Evolutionary conservation across 2,888 invertebrate species (phyloP).

Genomic region (Clostera curtula): DNA sequence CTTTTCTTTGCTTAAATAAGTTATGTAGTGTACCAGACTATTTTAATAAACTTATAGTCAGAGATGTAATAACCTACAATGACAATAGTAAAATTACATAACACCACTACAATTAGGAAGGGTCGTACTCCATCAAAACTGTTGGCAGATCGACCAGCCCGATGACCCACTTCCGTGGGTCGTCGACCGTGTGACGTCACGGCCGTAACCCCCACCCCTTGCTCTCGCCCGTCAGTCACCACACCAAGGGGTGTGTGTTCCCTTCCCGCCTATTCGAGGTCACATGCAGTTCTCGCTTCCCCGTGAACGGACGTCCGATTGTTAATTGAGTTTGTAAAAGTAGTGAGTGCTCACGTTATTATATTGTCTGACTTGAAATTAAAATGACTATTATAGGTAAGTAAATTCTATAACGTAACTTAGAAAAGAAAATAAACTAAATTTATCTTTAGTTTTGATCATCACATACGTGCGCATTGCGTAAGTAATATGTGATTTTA

Average conservation of each 20-base stretch:
- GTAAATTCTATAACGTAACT: no score
- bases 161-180: conserved; percentile 65
- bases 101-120: conserved; percentile 31
- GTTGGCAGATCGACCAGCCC: conserved; percentile 50
- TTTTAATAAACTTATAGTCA: no score
- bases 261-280: conserved; percentile 52
- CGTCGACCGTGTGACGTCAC: conserved; percentile 71
- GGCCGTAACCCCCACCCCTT: conserved; percentile 27
- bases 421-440: no score
- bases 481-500: no score
- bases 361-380: conserved; percentile 14
- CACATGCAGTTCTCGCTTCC: conserved; percentile 49
- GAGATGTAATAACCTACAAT: no score
- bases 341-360: conserved; percentile 19
- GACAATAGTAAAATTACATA: conserved; percentile 26
- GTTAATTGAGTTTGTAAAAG: conserved; percentile 18
- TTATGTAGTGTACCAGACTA: no score
- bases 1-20: no score
- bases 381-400: conserved; percentile 62
- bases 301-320: conserved; percentile 40
- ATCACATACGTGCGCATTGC: no score
- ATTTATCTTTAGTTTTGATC: no score
- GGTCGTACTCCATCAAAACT: conserved; percentile 29
- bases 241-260: conserved; percentile 56
- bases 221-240: conserved; percentile 29